Evolutionary conservation across 2,888 invertebrate species (phyloP), one percentile per base, ranked within the genome.

Genomic region (Mechanitis messenoides): DNA sequence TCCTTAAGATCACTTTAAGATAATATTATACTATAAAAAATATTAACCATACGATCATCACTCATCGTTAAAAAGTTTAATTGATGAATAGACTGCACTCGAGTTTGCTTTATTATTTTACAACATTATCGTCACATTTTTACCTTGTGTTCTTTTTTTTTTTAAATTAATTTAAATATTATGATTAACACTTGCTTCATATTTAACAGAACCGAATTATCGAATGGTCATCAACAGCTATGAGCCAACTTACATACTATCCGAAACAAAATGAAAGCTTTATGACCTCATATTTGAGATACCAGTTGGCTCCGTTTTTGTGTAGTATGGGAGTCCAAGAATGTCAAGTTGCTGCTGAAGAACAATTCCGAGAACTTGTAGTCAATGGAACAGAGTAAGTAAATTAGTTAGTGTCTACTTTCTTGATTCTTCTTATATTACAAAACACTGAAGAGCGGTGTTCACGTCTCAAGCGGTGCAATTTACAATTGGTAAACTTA

Each of bases 221-320:
- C 2, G n/a, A 55, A 0, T 88, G 86, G 88, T 71, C 83, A 0
- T 53, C 64, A 0, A 70, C 54, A 0, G 79, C 76, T 0, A 88
- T 89, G 70, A 59, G 0, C 1, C 58, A 72, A 0, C 65, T 90
- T 2, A 74, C 72, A 0, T 89, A 89, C 71, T 45, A 59, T 4
- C 80, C 81, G 0, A 38, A 47, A 0, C 0, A 63, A 0, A 62
- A 62, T 1, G 89, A 89, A 20, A 35, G 68, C 2, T 90, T 85
- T 72, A 87, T 89, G 85, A 70, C 69, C 2, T 79, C 84, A 0
- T 88, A 87, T 69, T 71, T 87, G 46, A 81, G 89, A 7, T 83
- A 74, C 63, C 84, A 85, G 64, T 58, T 90, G 20, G 86, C 85
- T 0, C 85, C 87, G 0, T 55, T 81, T 0, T 71, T 86, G 70